A percentile compares a stretch with the other conserved stretches of the same genome.
Conservation (phyloP, 2,888 invertebrate species). For the Parelbella ahira region DNA sequence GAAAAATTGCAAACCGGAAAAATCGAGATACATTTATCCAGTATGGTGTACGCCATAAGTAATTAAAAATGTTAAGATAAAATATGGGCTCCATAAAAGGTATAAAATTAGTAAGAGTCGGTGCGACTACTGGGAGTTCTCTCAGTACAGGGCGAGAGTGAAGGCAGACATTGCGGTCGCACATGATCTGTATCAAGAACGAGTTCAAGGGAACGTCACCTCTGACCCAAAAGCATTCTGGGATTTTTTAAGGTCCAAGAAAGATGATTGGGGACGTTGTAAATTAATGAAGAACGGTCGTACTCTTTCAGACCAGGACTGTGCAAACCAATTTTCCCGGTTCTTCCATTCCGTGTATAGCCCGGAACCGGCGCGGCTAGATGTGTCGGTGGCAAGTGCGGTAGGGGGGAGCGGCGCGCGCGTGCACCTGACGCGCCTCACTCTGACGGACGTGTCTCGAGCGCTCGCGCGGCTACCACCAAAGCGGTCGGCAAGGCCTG, state of each 20-base stretch:
- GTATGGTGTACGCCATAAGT: conserved; percentile 2
- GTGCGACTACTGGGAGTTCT: conserved; percentile 2
- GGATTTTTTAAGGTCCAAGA: conserved; percentile 1
- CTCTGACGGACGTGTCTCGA: background rate
- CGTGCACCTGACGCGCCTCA: conserved; percentile 1
- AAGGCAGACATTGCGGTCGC: conserved; percentile 1
- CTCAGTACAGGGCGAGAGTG: conserved; percentile 1
- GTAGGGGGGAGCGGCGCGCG: background rate
- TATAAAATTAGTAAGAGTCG: conserved; percentile 1
- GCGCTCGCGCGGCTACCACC: conserved; percentile 15
- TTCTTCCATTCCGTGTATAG: conserved; percentile 4
- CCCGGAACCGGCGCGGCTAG: conserved; percentile 1
- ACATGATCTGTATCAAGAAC: conserved; percentile 1
- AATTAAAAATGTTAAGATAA: background rate
- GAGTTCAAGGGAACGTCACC: background rate
- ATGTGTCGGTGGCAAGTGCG: background rate
- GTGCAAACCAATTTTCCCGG: background rate
- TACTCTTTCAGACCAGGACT: conserved; percentile 1
- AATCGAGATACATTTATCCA: background rate
- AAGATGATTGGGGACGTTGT: background rate
- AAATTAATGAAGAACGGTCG: conserved; percentile 1
- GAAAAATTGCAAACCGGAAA: background rate
- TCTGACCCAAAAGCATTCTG: conserved; percentile 6
- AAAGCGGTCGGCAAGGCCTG: conserved; percentile 27
- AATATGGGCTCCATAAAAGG: background rate